phyloP scores from a whole-genome alignment of 2,113 vertebrate species.

The Rattus rattus region DNA sequence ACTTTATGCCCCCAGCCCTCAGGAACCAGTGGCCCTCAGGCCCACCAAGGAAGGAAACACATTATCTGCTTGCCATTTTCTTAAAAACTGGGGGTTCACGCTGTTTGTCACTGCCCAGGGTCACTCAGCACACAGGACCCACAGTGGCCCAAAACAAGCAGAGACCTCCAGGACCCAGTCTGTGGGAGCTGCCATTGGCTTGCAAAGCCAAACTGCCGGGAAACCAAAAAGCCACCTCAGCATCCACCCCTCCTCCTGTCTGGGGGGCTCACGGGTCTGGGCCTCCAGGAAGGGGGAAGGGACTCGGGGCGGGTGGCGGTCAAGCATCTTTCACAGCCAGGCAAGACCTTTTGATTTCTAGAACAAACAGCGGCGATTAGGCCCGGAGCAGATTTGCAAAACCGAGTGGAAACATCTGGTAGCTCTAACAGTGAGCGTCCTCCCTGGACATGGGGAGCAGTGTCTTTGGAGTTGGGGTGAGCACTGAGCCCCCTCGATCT shows the following conservation, averaged over 20 bases:
- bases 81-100: rapidly evolving
- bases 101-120: rapidly evolving
- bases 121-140: neutral
- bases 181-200: neutral
- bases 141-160: rapidly evolving
- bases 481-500: neutral
- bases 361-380: conserved; percentile 70
- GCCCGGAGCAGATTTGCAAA: conserved; percentile 69
- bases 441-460: neutral
- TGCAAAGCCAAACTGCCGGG: rapidly evolving
- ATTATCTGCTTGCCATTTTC: rapidly evolving
- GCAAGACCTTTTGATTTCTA: conserved; percentile 76
- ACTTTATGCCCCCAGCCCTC: too few relatives aligned
- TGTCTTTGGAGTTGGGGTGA: neutral
- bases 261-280: rapidly evolving
- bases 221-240: rapidly evolving
- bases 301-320: neutral
- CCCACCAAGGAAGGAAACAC: rapidly evolving
- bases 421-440: rapidly evolving
- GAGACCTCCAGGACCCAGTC: neutral
- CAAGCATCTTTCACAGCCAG: conserved; percentile 69
- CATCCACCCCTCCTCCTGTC: neutral
- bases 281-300: neutral
- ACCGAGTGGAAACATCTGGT: conserved; percentile 74
- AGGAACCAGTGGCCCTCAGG: neutral